Evolutionary conservation across 2,888 invertebrate species (phyloP).

Genomic region (Coecobrya sp.): DNA sequence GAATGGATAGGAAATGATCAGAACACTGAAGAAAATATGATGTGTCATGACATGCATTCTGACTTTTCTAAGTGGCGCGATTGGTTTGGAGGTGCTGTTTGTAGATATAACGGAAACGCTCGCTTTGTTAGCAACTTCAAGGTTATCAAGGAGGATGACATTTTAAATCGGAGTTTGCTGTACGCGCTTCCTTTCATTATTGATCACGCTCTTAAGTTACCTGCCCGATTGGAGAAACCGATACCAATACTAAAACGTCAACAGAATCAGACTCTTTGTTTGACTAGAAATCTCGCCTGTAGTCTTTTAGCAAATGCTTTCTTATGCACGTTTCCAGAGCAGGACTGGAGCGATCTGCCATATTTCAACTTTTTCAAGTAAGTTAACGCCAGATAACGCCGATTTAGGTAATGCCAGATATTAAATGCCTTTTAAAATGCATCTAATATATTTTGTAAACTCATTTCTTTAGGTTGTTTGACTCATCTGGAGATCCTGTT

Average conservation of each 20-base stretch:
- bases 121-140: background rate
- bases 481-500: background rate
- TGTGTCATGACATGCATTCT: no score
- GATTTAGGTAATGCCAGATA: no score
- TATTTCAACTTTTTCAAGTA: conserved; percentile 10
- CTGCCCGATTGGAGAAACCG: conserved; percentile 82
- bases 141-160: background rate
- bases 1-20: no score
- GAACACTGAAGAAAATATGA: no score
- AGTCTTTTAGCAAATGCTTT: conserved; percentile 76
- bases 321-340: conserved; percentile 70
- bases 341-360: background rate
- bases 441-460: no score
- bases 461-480: background rate
- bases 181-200: background rate
- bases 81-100: background rate
- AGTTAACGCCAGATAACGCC: no score
- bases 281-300: conserved; percentile 21
- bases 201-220: background rate
- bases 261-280: background rate
- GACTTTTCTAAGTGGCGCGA: no score
- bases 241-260: conserved; percentile 77
- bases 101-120: background rate
- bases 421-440: no score
- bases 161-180: background rate